A percentile compares a stretch with the other conserved stretches of the same genome.
phyloP scores from a whole-genome alignment of 2,113 vertebrate genomes.

The Podilymbus podiceps region DNA sequence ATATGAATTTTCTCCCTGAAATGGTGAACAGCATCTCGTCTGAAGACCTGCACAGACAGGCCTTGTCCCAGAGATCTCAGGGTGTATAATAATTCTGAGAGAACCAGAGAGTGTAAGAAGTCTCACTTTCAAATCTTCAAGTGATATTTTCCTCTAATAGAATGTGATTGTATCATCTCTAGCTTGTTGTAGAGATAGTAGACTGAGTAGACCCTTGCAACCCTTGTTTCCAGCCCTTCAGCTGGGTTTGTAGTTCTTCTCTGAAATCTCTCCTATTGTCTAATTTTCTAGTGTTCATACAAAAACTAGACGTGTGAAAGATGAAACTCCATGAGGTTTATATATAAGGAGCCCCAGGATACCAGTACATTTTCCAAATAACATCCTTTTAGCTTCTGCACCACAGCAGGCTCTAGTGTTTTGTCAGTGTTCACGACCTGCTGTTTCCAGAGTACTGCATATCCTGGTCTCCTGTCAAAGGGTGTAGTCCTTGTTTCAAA shows the following conservation, averaged over 20 bases:
- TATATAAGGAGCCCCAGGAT: neutral
- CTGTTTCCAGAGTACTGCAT: neutral
- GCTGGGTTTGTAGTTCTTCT: neutral
- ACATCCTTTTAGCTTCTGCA: neutral
- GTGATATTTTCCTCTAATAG: neutral
- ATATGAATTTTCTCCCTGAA: neutral
- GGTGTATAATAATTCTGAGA: neutral
- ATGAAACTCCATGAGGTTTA: neutral
- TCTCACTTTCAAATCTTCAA: neutral
- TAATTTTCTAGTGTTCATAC: neutral
- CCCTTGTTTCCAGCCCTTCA: neutral
- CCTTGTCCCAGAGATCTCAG: neutral
- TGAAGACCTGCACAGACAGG: neutral
- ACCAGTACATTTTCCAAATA: neutral
- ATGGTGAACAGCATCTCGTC: neutral
- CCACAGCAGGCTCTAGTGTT: neutral
- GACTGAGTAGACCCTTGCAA: neutral
- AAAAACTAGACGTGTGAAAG: neutral
- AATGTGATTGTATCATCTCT: neutral
- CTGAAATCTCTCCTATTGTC: neutral
- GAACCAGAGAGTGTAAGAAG: neutral
- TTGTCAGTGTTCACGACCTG: neutral
- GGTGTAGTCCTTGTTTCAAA: neutral
- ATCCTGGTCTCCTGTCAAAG: neutral
- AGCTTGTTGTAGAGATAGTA: neutral